Evolutionary conservation across 2,797 vertebrate species (phyloP).

Genomic region (Anguilla pacifica): DNA sequence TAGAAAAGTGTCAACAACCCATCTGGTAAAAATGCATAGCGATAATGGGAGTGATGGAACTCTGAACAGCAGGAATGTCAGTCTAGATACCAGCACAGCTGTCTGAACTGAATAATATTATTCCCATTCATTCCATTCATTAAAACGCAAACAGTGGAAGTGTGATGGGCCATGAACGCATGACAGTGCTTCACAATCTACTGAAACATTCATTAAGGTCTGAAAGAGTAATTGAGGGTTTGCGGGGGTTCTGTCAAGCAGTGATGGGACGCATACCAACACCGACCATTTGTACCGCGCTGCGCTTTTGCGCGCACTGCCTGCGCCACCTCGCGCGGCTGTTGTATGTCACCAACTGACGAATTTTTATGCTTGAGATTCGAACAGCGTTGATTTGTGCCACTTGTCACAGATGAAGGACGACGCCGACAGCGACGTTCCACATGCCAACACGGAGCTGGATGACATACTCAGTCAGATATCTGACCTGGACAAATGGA

Average conservation of each 20-base stretch:
- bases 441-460: conserved; percentile 55
- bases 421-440: conserved; percentile 9
- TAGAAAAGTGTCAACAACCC: not conserved
- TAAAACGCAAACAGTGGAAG: not conserved
- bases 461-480: conserved; percentile 73
- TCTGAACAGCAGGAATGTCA: not conserved
- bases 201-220: conserved; percentile 37
- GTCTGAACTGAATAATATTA: not conserved
- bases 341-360: not conserved
- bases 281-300: not conserved
- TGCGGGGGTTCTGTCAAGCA: not conserved
- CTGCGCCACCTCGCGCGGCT: not conserved
- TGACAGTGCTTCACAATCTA: not conserved
- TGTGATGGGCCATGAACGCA: not conserved
- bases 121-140: too few relatives aligned
- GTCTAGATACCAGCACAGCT: not conserved
- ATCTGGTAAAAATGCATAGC: not conserved
- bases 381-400: conserved; percentile 17
- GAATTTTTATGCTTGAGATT: conserved; percentile 7
- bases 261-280: not conserved
- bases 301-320: not conserved
- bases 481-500: conserved; percentile 72
- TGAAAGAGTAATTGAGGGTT: conserved; percentile 25
- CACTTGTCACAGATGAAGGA: conserved; percentile 50
- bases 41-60: not conserved